Evolutionary conservation across 2,888 invertebrate species (phyloP).

Genomic region (Pedicia rivosa): DNA sequence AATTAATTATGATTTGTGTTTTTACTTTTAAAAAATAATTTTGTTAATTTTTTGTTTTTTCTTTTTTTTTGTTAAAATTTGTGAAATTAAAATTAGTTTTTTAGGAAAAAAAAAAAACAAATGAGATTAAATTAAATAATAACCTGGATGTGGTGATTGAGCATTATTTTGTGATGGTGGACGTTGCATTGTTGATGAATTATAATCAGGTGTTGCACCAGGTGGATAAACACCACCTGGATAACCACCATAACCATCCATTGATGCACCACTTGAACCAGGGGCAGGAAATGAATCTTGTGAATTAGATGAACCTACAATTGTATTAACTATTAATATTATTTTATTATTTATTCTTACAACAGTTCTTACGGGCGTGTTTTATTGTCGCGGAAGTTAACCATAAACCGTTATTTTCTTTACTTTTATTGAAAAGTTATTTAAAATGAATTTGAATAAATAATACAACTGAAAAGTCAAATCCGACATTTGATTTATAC

Average conservation of each 20-base stretch:
- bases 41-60: conserved; percentile 2
- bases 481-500: too few species aligned
- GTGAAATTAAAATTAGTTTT: conserved; percentile 7
- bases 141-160: conserved; percentile 48
- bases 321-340: not conserved
- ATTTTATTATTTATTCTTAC: not conserved
- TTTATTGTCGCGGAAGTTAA: too few species aligned
- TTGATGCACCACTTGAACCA: conserved; percentile 50
- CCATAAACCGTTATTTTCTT: too few species aligned
- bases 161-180: conserved; percentile 52
- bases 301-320: conserved; percentile 69
- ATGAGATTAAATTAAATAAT: conserved; percentile 15
- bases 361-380: too few species aligned
- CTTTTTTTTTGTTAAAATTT: conserved; percentile 4
- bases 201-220: conserved; percentile 43
- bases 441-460: too few species aligned
- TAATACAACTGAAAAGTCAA: too few species aligned
- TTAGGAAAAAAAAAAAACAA: conserved; percentile 1
- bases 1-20: not conserved
- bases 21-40: conserved; percentile 1
- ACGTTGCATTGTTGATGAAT: conserved; percentile 47
- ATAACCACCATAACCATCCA: conserved; percentile 68
- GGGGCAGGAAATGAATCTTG: conserved; percentile 79
- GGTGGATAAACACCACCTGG: conserved; percentile 36
- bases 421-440: too few species aligned